These are phyloP conservation scores for Diogma glabrata DNA, from an alignment of 2,888 invertebrate genomes.

Conservation along the genomic window DNA sequence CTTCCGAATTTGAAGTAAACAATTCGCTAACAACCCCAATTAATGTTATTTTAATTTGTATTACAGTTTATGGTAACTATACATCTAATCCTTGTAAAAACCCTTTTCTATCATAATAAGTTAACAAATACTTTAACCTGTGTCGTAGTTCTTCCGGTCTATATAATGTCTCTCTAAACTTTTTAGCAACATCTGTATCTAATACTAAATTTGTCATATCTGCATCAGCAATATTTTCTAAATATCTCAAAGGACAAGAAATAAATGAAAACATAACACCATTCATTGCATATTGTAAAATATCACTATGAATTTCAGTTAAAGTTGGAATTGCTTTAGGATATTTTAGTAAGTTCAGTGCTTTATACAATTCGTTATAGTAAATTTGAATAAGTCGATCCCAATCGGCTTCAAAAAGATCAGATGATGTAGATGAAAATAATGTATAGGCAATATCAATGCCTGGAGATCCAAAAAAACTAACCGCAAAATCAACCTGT, in stretches of 20 bases:
- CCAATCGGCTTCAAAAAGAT: background rate
- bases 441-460: conserved; percentile 6
- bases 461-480: conserved; percentile 3
- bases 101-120: conserved; percentile 2
- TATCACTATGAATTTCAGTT: background rate
- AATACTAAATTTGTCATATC: background rate
- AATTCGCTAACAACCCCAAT: too few relatives aligned
- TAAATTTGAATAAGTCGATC: conserved; percentile 4
- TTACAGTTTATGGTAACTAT: too few relatives aligned
- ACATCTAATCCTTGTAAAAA: too few relatives aligned
- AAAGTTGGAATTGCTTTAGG: background rate
- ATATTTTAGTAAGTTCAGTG: conserved; percentile 3
- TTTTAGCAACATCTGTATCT: conserved; percentile 1
- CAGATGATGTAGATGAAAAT: background rate
- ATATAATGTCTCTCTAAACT: background rate
- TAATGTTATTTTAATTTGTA: too few relatives aligned
- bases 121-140: background rate
- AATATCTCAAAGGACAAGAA: background rate
- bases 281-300: conserved; percentile 1
- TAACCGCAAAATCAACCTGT: conserved; percentile 7
- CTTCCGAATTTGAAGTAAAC: too few relatives aligned
- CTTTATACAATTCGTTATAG: background rate
- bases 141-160: background rate
- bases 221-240: background rate
- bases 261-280: conserved; percentile 4